phyloP scores from a whole-genome alignment of 2,797 vertebrate genomes.

The Pteropus rufus region DNA sequence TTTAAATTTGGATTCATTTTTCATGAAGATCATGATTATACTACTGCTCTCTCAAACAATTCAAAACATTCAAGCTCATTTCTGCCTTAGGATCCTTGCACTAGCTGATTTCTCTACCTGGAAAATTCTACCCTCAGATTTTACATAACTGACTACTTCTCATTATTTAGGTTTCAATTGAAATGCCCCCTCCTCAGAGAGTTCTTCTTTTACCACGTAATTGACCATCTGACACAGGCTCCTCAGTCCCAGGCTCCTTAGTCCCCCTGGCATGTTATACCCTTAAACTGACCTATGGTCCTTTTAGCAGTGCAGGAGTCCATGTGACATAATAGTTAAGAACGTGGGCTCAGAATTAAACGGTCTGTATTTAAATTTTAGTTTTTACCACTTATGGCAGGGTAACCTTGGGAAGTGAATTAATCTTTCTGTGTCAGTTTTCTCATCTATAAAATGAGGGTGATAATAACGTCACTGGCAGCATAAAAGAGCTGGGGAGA shows the following conservation, averaged over 20 bases:
- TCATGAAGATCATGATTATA: neutral
- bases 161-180: neutral
- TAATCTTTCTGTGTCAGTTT: neutral
- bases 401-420: neutral
- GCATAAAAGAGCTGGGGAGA: neutral
- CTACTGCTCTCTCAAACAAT: neutral
- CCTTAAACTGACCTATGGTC: neutral
- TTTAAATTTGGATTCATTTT: neutral
- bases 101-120: neutral
- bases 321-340: neutral
- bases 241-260: neutral
- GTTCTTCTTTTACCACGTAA: neutral
- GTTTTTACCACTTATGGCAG: neutral
- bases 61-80: neutral
- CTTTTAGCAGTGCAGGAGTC: too few species aligned
- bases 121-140: neutral
- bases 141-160: neutral
- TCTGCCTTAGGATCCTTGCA: neutral
- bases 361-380: neutral
- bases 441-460: neutral
- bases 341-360: neutral
- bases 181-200: neutral
- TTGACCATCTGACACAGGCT: neutral
- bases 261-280: neutral
- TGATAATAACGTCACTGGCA: neutral